Conservation (phyloP, 2,888 invertebrate genomes). For the Hofmannophila pseudospretella region DNA sequence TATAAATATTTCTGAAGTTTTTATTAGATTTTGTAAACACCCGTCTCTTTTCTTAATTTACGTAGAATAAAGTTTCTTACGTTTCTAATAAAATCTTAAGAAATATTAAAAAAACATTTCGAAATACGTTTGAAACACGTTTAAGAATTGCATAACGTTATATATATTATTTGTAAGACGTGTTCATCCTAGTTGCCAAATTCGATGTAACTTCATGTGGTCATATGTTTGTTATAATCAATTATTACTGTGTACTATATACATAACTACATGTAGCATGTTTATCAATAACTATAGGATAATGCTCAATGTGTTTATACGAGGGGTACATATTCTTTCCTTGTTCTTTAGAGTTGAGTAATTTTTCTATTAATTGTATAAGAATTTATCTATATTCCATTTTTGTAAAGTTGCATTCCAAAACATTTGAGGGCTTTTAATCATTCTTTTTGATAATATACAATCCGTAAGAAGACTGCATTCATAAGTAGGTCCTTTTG, state of each 20-base stretch:
- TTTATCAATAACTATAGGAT: slow-evolving; percentile 66
- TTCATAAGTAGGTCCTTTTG: slow-evolving; percentile 56
- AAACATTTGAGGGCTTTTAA: slow-evolving; percentile 36
- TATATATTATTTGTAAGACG: slow-evolving; percentile 39
- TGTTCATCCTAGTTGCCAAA: slow-evolving; percentile 76
- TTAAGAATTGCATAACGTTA: slow-evolving; percentile 23
- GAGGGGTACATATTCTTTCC: slow-evolving; percentile 54
- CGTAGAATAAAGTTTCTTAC: slow-evolving; percentile 1
- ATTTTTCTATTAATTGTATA: slow-evolving; percentile 41
- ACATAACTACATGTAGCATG: slow-evolving; percentile 58
- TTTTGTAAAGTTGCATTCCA: slow-evolving; percentile 62
- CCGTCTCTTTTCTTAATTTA: slow-evolving; percentile 15
- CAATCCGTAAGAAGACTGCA: slow-evolving; percentile 66
- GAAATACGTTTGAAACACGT: slow-evolving; percentile 17
- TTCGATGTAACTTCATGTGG: slow-evolving; percentile 60
- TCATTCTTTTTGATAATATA: slow-evolving; percentile 57
- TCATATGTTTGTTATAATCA: slow-evolving; percentile 59
- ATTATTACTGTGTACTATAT: slow-evolving; percentile 56
- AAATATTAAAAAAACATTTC: slow-evolving; percentile 16
- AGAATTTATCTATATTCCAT: slow-evolving; percentile 39
- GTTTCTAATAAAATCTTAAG: slow-evolving; percentile 13
- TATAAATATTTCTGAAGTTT: slow-evolving; percentile 13
- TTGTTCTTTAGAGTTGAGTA: slow-evolving; percentile 44
- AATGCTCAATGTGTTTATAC: slow-evolving; percentile 73
- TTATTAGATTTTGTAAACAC: slow-evolving; percentile 15